Evolutionary conservation across 2,888 invertebrate species (phyloP).

Genomic region (Corythucha ciliata): DNA sequence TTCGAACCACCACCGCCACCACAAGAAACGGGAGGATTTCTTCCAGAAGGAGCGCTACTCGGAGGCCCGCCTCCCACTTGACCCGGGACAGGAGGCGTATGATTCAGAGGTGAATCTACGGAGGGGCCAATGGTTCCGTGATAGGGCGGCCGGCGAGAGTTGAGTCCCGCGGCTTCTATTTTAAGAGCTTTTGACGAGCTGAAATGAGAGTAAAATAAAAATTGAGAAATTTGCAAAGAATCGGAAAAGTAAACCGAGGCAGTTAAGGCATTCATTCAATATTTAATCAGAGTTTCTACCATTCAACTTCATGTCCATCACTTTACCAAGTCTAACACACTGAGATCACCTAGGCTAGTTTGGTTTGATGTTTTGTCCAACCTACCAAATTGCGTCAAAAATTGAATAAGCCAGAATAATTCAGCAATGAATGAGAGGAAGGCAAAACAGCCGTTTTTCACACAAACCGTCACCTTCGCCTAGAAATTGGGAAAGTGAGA

Average conservation of each 20-base stretch:
- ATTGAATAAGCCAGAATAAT: too few species aligned
- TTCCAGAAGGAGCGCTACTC: background rate
- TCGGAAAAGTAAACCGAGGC: background rate
- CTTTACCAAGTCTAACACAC: too few species aligned
- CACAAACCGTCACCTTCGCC: too few species aligned
- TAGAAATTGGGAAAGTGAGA: too few species aligned
- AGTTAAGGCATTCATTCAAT: too few species aligned
- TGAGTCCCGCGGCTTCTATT: slow-evolving; percentile 51
- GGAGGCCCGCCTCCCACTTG: slow-evolving; percentile 19
- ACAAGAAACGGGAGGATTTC: slow-evolving; percentile 14
- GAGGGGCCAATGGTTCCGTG: slow-evolving; percentile 19
- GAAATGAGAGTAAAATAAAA: slow-evolving; percentile 30
- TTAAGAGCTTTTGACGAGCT: slow-evolving; percentile 52
- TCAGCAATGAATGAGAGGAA: too few species aligned
- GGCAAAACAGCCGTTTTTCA: too few species aligned
- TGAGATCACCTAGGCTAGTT: too few species aligned
- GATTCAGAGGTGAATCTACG: slow-evolving; percentile 15
- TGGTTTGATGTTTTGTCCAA: too few species aligned
- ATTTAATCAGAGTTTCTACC: too few species aligned
- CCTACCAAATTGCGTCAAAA: too few species aligned
- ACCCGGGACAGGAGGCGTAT: slow-evolving; percentile 24
- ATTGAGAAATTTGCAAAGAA: background rate
- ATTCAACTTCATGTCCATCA: too few species aligned
- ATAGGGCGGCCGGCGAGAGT: slow-evolving; percentile 27
- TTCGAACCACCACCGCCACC: background rate